Percentiles rank a stretch among this genome's conserved stretches.
These are phyloP conservation scores for Escarpia spicata DNA, from an alignment of 2,888 invertebrate genomes.

Conservation along the genomic window DNA sequence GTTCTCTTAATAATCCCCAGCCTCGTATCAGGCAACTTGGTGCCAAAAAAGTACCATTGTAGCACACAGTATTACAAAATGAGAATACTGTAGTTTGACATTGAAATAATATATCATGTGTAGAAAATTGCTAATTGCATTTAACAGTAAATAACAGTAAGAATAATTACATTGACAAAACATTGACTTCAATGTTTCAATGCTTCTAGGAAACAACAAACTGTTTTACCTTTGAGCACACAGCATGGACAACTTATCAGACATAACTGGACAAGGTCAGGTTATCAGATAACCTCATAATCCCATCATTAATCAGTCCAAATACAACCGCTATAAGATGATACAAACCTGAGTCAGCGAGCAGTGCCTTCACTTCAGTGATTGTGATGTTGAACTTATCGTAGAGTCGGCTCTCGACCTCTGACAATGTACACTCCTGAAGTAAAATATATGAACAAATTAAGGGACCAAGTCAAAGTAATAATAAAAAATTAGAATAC, in stretches of 20 bases:
- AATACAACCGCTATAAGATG: background rate
- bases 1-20: too few relatives aligned
- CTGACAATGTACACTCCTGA: constrained; percentile 80
- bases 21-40: too few relatives aligned
- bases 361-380: constrained; percentile 75
- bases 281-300: background rate
- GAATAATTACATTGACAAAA: too few relatives aligned
- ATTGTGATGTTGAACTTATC: constrained; percentile 79
- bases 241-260: too few relatives aligned
- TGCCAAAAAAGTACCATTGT: too few relatives aligned
- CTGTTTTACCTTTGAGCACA: too few relatives aligned
- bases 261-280: background rate
- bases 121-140: background rate
- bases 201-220: too few relatives aligned
- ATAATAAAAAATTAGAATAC: background rate
- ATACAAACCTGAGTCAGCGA: constrained; percentile 70
- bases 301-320: background rate
- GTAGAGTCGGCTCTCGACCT: constrained; percentile 82
- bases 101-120: constrained; percentile 51
- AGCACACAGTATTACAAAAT: constrained; percentile 46
- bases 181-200: too few relatives aligned
- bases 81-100: background rate
- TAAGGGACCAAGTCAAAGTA: background rate
- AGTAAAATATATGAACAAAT: background rate
- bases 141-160: background rate